Base-by-base conservation (phyloP, 2,888 invertebrate species). In the Xestia rhomboidea region DNA sequence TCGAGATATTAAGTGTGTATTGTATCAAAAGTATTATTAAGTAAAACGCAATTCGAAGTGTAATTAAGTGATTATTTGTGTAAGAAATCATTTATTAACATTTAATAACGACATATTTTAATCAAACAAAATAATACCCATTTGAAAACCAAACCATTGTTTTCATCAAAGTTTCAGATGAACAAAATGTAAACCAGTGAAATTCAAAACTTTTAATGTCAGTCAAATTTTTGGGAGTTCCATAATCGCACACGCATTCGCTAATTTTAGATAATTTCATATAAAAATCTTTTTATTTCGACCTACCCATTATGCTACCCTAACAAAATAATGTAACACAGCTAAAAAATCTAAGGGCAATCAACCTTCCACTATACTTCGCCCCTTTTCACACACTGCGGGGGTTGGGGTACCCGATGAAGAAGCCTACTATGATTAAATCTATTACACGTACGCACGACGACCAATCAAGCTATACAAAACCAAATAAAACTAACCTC, bases 211-310 rank as follows among this genome's bases (percentile, higher is more conserved):
- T 11, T 70, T 72, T 46, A 62, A 63, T 69, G 34, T 74, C 86
- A 82, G 77, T 73, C 80, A 5, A 68, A 62, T 64, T 76, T 83
- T 78, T 73, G 75, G 78, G 75, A 82, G 68, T 76, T 78, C 62
- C 64, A 78, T 76, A 82, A 81, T 30, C 76, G 68, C 77, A 77
- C 82, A 82, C 72, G 82, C 86, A 87, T 88, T 84, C 87, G 75
- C 83, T 71, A 84, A 81, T 68, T 80, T 71, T 79, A 68, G 27
- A 54, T 78, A 74, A 71, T 80, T 86, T 85, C 63, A 77, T 84
- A 78, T 73, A 86, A 81, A 86, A 79, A 76, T 73, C 68, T 51
- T 76, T 79, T 73, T 41, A 63, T n/a, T 67, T 73, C 51, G 34
- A 73, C 38, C 67, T 68, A 83, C 49, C 49, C 62, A 77, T 74